Base-by-base conservation (phyloP, 1,140 invertebrate species). In the Acromyrmex charruanus region DNA sequence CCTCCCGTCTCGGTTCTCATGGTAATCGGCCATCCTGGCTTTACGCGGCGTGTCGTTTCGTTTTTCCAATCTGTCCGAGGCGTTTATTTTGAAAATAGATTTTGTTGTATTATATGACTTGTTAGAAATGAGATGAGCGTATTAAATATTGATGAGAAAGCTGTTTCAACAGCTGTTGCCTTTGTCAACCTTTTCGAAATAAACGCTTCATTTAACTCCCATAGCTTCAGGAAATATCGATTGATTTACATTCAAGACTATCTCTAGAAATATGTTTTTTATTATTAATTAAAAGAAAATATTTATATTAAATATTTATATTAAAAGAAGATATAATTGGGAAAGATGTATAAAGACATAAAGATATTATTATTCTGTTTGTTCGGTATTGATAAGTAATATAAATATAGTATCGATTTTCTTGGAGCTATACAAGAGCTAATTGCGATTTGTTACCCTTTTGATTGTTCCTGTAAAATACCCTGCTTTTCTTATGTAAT, bases 1-100 rank as follows among this genome's bases (percentile, higher is more conserved):
- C 68, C 68, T 31, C 25, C 53, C 39, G 39, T 74, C 80, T 82
- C 68, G 39, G 72, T 82, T 59, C 35, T 82, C 55, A 82, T 82
- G 68, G 68, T 82, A 82, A 82, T 82, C 53, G 66, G 53, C n/a
- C 21, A 68, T 31, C 4, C 25, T 12, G 31, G 16, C 35, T 82
- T 82, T 59, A 51, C 68, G 80, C 53, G 66, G 44, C 65, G 65
- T 68, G 65, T 12, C 31, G n/a, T 39, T 66, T 10, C 35, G 1
- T 68, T 82, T 58, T 69, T 74, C 18, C 25, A 28, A 6, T 25
- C 44, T 74, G 10, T 53, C 9, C 18, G 16, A 82, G 39, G 55
- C 18, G 80, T 74, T 74, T 59, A 74, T 82, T 74, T 82, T 21
- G 68, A 82, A 82, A 69, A 51, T 35, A 18, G 16, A 10, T 21